Base-by-base conservation (phyloP, 1,140 invertebrate species). In the Drosophila yakuba region DNA sequence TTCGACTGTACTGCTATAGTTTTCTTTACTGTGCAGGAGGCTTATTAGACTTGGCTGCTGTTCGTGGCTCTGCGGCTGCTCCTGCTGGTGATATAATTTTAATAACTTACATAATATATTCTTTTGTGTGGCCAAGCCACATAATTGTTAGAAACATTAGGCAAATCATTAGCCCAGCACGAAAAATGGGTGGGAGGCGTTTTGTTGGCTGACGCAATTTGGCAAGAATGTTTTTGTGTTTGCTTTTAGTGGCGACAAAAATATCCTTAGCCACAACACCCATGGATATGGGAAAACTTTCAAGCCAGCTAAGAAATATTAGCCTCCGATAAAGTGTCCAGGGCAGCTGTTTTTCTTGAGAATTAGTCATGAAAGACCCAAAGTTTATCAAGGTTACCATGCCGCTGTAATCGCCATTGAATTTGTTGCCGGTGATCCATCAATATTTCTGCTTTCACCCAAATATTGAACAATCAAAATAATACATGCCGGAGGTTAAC, bases 71-170 rank as follows among this genome's bases (percentile, higher is more conserved):
- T 39, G 28, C 63, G 45, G 32, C 39, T 28, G 51, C 51, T 20
- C 39, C 73, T 77, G 78, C 78, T 86, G 82, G 82, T 86, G 82
- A 88, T 86, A 86, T 86, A 86, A 86, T 86, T 86, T 86, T 86
- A 86, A 86, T 86, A 86, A 86, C 82, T 86, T 86, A 86, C 82
- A 86, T 86, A 86, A 86, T 86, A 88, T 86, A 86, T 86, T 86
- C 82, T 88, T 86, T 86, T 86, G 82, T 86, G 83, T 75, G 83
- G 66, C 79, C 79, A 54, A 64, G 82, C 58, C 83, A 88, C 82
- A 86, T 86, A 86, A 86, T 86, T 86, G 82, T 86, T 86, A 86
- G 83, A 86, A 86, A 88, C 82, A 86, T 86, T 86, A 86, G 82
- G 82, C 82, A 88, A 86, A 86, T 86, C 82, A 86, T 86, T 86